phyloP scores from a whole-genome alignment of 2,113 vertebrate species.

The Rattus norvegicus region GRCr8 NC_086020.1:61762501-61763000 shows the following conservation, averaged over 20 bases:
- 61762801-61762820: neutral
- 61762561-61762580: too few relatives aligned
- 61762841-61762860: neutral
- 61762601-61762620: neutral
- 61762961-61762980: rapidly evolving
- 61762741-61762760: conserved; percentile 7
- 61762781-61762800: too few relatives aligned
- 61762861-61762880: neutral
- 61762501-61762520: too few relatives aligned
- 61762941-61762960: neutral
- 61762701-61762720: neutral
- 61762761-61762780: neutral
- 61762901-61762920: neutral
- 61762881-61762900: neutral
- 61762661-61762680: neutral
- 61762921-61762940: neutral
- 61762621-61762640: neutral
- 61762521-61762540: neutral
- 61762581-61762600: neutral
- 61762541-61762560: neutral
- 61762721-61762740: neutral
- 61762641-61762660: neutral
- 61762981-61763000: neutral
- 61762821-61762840: neutral
- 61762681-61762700: neutral